Base-by-base conservation (phyloP, 2,888 invertebrate species). In the Flexamia atlantica region DNA sequence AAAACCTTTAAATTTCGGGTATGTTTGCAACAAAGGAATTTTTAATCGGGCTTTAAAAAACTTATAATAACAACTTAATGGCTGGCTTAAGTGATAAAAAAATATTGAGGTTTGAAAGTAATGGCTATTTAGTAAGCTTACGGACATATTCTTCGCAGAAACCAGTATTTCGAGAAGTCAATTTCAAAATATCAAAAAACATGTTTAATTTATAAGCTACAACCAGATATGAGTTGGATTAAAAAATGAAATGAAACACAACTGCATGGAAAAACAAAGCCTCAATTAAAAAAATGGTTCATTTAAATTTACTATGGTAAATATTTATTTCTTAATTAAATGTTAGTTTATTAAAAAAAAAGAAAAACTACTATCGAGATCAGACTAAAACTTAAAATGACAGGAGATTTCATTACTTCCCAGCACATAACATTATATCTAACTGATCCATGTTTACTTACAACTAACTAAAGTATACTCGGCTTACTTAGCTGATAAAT, bases 301-400 rank as follows among this genome's bases (percentile, higher is more conserved):
- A 64, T 25, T 28, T 20, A 64, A 64, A 28, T 64, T 64, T 64
- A 64, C 30, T 30, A 64, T 28, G 30, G 64, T 64, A 28, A 57
- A 57, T 64, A 12, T 57, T 5, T 57, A 23, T 57, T 53, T 57
- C 64, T 64, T 64, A 28, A 64, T 28, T 64, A 64, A 64, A 30
- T 9, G 64, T 64, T 64, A 64, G 64, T 64, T 64, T 64, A 28
- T 64, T 64, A 64, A 14, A 57, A n/a, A 25, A 60, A 30, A 70
- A 40, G 40, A 40, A 40, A 70, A 70, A 17, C 70, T 70, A 70
- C 32, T 7, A 70, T 40, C 74, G 74, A 76, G 74, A 76, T 76
- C 74, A 76, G 42, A 40, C 74, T 76, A 76, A 36, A 76, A 76
- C 74, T 46, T 70, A 70, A 32, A 40, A 70, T 40, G 70, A 70